Evolutionary conservation across 2,113 vertebrate species (phyloP).

Genomic region (Ginglymostoma cirratum): DNA sequence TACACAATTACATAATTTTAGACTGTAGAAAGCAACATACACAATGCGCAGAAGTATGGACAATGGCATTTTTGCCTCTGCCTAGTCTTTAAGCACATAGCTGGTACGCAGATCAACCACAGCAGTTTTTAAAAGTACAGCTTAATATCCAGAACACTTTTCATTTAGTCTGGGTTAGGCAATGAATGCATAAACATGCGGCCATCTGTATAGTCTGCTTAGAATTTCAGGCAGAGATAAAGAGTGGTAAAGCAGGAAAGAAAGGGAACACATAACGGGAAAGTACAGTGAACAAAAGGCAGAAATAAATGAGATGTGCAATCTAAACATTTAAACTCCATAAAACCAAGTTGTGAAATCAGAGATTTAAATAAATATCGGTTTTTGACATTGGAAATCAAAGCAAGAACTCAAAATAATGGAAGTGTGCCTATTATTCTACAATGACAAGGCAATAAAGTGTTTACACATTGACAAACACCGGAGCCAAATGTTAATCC

Average conservation of each 20-base stretch:
- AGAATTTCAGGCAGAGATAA: background rate
- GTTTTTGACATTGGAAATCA: background rate
- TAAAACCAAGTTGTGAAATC: background rate
- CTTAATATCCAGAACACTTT: slow-evolving; percentile 20
- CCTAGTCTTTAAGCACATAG: background rate
- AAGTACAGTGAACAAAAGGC: background rate
- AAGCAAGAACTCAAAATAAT: background rate
- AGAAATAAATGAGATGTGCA: background rate
- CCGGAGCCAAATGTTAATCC: background rate
- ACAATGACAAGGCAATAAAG: background rate
- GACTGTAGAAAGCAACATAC: background rate
- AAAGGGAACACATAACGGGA: background rate
- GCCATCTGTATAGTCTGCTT: background rate
- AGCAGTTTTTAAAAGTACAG: slow-evolving; percentile 1
- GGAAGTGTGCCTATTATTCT: background rate
- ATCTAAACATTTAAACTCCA: background rate
- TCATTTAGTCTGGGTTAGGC: background rate
- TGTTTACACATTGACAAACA: background rate
- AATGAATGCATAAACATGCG: background rate
- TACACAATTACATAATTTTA: slow-evolving; percentile 20
- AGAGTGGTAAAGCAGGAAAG: background rate
- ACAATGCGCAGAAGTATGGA: background rate
- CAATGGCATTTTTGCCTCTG: background rate
- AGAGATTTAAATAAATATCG: background rate
- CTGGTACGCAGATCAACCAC: background rate